Evolutionary conservation across 1,140 invertebrate genomes (phyloP).

Genomic region (Drosophila ananassae): DNA sequence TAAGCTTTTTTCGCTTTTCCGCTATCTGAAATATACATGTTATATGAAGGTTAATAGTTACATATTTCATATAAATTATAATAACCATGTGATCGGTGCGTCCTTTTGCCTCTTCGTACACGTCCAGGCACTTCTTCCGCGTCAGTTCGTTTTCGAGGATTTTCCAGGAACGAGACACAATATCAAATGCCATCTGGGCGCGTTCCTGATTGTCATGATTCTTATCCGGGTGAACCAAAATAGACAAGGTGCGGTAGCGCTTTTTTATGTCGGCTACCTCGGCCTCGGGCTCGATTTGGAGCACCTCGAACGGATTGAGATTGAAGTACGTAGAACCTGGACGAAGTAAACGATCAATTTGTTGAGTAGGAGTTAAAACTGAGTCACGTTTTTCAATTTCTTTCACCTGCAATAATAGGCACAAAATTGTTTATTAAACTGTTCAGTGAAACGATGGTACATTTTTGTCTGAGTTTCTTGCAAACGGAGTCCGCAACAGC

Average conservation of each 20-base stretch:
- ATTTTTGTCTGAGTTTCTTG: conserved; percentile 27
- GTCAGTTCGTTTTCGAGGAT: conserved; percentile 97
- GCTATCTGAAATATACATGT: conserved; percentile 88
- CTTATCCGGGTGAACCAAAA: conserved; percentile 95
- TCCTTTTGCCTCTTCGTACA: conserved; percentile 98
- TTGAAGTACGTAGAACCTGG: conserved; percentile 98
- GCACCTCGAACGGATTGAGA: conserved; percentile 97
- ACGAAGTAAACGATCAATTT: conserved; percentile 95
- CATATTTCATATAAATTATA: not conserved
- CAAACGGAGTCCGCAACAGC: conserved; percentile 24
- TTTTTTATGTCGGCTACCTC: conserved; percentile 97
- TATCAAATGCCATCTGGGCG: conserved; percentile 97
- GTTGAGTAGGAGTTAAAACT: conserved; percentile 94
- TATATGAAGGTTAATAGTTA: not conserved
- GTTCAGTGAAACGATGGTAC: conserved; percentile 41
- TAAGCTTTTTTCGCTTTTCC: conserved; percentile 97
- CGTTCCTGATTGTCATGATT: conserved; percentile 95
- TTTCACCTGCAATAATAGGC: conserved; percentile 83
- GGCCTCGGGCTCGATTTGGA: conserved; percentile 96
- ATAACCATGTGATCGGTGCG: conserved; percentile 96
- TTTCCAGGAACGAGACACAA: conserved; percentile 98
- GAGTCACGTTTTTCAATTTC: conserved; percentile 84
- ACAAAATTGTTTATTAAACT: conserved; percentile 69
- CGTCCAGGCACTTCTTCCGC: conserved; percentile 96
- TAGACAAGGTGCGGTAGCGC: conserved; percentile 97